Evolutionary conservation across 2,113 vertebrate genomes (phyloP), one percentile per base, ranked within the genome.

Genomic region (Amia ocellicauda): DNA sequence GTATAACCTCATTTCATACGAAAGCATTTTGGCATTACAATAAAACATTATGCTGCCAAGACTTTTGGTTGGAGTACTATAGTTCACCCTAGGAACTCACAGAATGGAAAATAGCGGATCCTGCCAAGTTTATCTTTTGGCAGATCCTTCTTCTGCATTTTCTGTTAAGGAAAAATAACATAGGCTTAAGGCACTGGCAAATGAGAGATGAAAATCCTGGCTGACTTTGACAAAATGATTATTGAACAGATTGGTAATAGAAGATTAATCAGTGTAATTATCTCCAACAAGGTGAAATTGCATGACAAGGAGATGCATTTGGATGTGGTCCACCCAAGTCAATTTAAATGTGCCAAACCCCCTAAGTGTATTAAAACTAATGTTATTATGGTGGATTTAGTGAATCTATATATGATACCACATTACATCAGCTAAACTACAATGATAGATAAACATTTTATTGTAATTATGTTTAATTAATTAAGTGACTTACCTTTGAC

Each of bases 211-310:
- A 66, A 70, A 75, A 76, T 69, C 75, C 79, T 82, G 82, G 74
- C 74, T 77, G 78, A 82, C 80, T 83, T 79, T 84, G 79, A 84
- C 79, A 76, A 85, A 86, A 69, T 73, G 76, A 85, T 83, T 79
- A 83, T 75, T 59, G 76, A 82, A 60, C 77, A 78, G 78, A 74
- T 55, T 22, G 67, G 69, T 72, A 81, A 80, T 74, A 78, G 60
- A 62, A 79, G 80, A 87, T 84, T 80, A 84, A 85, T 85, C 78
- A 80, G 66, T 77, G 66, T 82, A 85, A 82, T 83, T 81, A 83
- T 77, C 71, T 71, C 71, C 74, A 71, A 63, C 56, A 57, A 76
- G 63, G 71, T 81, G 64, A 73, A 55, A 63, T 72, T 62, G 64
- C 13, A 26, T 53, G 65, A 66, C 47, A 68, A 62, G 29, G 45